Conservation (phyloP, 2,113 vertebrate genomes). For the Ahaetulla prasina region DNA sequence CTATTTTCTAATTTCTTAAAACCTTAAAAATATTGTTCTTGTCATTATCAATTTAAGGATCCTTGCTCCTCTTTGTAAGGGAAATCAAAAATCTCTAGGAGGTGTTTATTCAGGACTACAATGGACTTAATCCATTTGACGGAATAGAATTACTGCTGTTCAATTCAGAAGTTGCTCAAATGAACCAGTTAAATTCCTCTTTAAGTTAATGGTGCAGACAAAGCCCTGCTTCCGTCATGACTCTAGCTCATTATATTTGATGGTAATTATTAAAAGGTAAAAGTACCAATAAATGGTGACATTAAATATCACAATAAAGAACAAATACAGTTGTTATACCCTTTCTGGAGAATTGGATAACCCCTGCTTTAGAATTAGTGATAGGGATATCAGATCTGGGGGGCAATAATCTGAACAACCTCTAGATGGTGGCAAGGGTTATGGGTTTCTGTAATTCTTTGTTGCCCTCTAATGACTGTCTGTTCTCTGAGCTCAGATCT, state of each 20-base stretch:
- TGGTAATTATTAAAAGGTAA: constrained; percentile 8
- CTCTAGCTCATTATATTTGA: background rate
- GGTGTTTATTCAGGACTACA: background rate
- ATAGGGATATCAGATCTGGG: background rate
- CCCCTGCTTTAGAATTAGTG: background rate
- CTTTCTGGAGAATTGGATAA: background rate
- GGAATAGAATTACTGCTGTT: background rate
- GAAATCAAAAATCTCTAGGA: background rate
- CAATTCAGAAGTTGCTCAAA: background rate
- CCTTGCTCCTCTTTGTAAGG: background rate
- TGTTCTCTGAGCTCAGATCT: background rate
- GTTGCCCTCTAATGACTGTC: background rate
- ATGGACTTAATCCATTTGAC: background rate
- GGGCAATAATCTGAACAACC: background rate
- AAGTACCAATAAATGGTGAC: constrained; percentile 4
- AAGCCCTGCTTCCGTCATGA: background rate
- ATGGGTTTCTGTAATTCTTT: background rate
- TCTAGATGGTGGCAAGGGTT: background rate
- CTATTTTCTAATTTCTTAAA: background rate
- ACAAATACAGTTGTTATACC: background rate
- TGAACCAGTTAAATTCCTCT: background rate
- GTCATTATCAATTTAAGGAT: background rate
- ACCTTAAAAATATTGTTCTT: background rate
- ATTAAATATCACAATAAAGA: background rate
- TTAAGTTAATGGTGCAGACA: background rate